Percentiles rank a stretch among this genome's conserved stretches.
These are phyloP conservation scores for Zaprionus ornatus DNA, from an alignment of 1,140 invertebrate species.

Conservation along the genomic window DNA sequence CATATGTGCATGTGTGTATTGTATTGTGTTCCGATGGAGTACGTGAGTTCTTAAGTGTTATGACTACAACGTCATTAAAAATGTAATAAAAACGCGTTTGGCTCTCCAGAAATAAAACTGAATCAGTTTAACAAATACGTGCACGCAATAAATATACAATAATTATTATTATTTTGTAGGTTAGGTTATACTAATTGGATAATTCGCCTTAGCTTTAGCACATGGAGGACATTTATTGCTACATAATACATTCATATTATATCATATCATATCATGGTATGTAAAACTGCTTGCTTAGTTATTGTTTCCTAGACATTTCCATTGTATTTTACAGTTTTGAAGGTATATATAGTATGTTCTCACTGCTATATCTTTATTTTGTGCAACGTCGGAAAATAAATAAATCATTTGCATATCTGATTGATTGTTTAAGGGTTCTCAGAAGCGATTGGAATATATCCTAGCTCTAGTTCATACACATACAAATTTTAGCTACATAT, in stretches of 20 bases:
- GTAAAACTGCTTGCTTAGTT: conserved; percentile 17
- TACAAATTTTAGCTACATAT: not conserved
- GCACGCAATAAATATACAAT: conserved; percentile 43
- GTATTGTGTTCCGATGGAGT: not conserved
- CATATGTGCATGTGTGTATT: no score
- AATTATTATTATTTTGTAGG: not conserved
- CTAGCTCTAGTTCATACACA: not conserved
- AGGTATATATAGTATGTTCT: no score
- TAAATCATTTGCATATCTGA: conserved; percentile 4
- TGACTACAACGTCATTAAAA: conserved; percentile 81
- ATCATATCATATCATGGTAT: conserved; percentile 11
- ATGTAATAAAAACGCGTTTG: conserved; percentile 64
- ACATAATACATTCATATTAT: conserved; percentile 70
- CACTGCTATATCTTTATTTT: not conserved
- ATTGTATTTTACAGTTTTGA: conserved; percentile 27
- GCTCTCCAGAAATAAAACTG: conserved; percentile 37
- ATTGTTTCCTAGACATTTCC: conserved; percentile 4
- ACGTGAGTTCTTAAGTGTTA: conserved; percentile 54
- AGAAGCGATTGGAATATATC: not conserved
- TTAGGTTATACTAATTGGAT: conserved; percentile 33
- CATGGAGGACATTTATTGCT: conserved; percentile 82
- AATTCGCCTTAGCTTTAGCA: conserved; percentile 76
- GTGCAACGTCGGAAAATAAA: conserved; percentile 20
- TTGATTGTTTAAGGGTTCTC: conserved; percentile 1
- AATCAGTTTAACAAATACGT: conserved; percentile 74